These are phyloP conservation scores for Atta cephalotes DNA, from an alignment of 1,140 invertebrate genomes.

Conservation along the genomic window DNA sequence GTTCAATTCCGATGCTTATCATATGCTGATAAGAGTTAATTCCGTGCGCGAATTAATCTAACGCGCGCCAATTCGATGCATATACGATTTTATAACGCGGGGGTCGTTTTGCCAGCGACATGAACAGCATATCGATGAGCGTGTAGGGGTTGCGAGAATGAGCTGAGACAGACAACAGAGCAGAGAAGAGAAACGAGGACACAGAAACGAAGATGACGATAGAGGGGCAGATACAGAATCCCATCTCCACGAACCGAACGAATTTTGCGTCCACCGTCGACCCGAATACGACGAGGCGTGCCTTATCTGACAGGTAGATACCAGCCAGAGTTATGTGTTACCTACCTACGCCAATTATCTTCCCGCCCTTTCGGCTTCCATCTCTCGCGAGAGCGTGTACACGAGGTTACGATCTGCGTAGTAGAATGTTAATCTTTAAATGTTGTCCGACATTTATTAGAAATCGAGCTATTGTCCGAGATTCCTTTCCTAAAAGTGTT, in stretches of 20 bases:
- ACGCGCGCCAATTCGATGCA: slow-evolving; percentile 63
- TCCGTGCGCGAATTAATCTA: slow-evolving; percentile 72
- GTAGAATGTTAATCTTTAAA: slow-evolving; percentile 20
- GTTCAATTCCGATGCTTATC: slow-evolving; percentile 57
- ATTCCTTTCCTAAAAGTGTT: neutral
- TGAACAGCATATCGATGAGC: slow-evolving; percentile 69
- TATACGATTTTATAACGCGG: slow-evolving; percentile 73
- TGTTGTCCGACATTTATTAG: slow-evolving; percentile 42
- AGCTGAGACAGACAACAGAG: slow-evolving; percentile 37
- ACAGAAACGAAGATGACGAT: slow-evolving; percentile 41
- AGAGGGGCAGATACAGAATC: slow-evolving; percentile 55
- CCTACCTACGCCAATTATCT: slow-evolving; percentile 72
- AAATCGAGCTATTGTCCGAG: neutral
- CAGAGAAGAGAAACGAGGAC: slow-evolving; percentile 5
- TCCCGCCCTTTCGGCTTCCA: slow-evolving; percentile 35
- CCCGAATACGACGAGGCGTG: slow-evolving; percentile 59
- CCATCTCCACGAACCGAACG: slow-evolving; percentile 54
- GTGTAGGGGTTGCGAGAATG: slow-evolving; percentile 48
- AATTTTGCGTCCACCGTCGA: slow-evolving; percentile 58
- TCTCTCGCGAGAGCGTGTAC: slow-evolving; percentile 31
- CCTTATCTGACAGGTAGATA: slow-evolving; percentile 75
- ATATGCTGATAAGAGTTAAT: slow-evolving; percentile 28
- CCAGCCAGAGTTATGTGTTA: slow-evolving; percentile 70
- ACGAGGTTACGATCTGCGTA: slow-evolving; percentile 58
- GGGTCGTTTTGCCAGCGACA: slow-evolving; percentile 48